Conservation (phyloP, 2,113 vertebrate genomes). For the Agapornis roseicollis region DNA sequence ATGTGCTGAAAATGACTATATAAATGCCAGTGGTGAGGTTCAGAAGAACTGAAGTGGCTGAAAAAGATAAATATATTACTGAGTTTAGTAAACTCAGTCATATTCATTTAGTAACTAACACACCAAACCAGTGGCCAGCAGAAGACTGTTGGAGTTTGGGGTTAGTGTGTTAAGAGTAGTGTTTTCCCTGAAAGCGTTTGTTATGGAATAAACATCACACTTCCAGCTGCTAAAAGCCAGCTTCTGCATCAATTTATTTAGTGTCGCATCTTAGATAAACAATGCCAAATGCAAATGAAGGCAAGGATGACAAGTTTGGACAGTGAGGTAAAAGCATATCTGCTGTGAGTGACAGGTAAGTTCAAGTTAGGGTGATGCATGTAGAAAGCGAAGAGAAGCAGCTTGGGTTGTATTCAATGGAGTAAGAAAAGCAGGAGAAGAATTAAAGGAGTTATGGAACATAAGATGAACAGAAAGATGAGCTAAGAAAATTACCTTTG, state of each 20-base stretch:
- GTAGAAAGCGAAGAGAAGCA: neutral
- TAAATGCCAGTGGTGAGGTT: neutral
- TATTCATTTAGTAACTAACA: neutral
- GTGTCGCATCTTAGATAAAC: neutral
- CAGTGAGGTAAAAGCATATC: neutral
- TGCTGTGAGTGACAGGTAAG: neutral
- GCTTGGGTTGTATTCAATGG: neutral
- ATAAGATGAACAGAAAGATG: neutral
- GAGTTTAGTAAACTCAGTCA: neutral
- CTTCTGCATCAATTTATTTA: neutral
- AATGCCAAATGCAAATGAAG: neutral
- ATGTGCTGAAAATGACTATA: neutral
- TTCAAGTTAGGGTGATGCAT: fast-evolving
- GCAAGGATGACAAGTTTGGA: neutral
- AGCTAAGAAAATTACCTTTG: neutral
- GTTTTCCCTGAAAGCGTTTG: neutral
- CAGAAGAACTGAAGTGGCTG: neutral
- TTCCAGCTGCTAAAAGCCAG: neutral
- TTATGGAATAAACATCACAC: neutral
- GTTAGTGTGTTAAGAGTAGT: neutral
- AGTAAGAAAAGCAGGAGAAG: neutral
- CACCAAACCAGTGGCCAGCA: neutral
- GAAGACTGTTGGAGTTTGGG: neutral
- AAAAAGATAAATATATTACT: neutral
- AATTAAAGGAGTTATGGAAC: neutral